Base-by-base conservation (phyloP, 2,888 invertebrate genomes). In the Brachypalpus laphriformis region DNA sequence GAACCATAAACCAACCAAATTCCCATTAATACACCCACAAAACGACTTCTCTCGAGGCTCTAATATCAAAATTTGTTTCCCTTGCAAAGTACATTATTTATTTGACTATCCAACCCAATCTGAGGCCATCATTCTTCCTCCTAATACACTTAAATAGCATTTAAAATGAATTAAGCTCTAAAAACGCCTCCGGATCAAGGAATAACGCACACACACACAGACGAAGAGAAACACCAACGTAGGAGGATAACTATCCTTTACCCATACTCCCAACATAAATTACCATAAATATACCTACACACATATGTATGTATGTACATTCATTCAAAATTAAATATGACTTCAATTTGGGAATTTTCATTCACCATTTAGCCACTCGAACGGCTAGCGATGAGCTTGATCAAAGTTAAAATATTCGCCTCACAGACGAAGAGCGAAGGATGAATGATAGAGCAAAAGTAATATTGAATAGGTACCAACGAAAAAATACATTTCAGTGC, bases 251-350 rank as follows among this genome's bases (percentile, higher is more conserved):
- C 65, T 63, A 70, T 63, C 25, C 54, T 63, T 54, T 51, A 5
- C 25, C 14, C 28, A 18, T 28, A 3, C 25, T 3, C 25, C 25
- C 25, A 1, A 56, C 22, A 76, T 71, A 71, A 76, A 76, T 76
- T 63, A 70, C 63, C 63, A 70, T 82, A 63, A 71, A 82, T 66
- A 57, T 42, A 11, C 3, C 1, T 31, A 11, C 8, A 34, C 11
- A 20, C 28, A 51, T 28, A n/a, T n/a, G n/a, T n/a, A n/a, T n/a
- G n/a, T n/a, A n/a, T n/a, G n/a, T n/a, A 56, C 37, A 56, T 63
- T 56, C 57, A 76, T 71, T 49, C 57, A 66, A 77, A 77, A 71
- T 82, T 82, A 77, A 82, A 77, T 82, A 71, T 77, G 71, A 71
- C 82, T 71, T 45, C 65, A 77, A 71, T 82, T 77, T 71, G 65